Percentiles rank a stretch among this genome's conserved stretches.
These are phyloP conservation scores for Monarcha castaneiventris DNA, from an alignment of 2,113 vertebrate species.

Conservation along the genomic window DNA sequence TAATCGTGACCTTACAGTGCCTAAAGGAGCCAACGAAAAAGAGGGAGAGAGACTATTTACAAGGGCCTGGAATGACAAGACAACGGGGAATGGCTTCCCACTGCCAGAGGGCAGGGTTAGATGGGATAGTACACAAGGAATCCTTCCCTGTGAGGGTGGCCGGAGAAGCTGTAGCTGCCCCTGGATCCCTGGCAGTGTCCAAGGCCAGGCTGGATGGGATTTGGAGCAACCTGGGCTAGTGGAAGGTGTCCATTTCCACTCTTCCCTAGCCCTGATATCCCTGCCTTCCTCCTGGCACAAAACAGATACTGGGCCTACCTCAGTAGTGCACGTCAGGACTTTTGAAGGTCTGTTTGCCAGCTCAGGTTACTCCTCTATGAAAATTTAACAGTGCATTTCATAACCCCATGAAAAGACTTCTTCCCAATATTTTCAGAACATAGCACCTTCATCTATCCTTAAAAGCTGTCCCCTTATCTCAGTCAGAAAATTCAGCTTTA, in stretches of 20 bases:
- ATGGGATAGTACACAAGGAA: background rate
- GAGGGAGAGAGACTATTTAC: background rate
- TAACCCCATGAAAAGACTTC: background rate
- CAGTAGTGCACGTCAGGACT: background rate
- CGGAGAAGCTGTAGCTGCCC: background rate
- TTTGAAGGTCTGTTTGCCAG: background rate
- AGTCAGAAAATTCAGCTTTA: background rate
- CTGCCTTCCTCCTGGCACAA: background rate
- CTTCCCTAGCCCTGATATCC: background rate
- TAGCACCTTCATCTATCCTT: background rate
- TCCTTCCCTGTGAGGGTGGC: background rate
- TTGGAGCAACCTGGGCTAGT: fast-evolving
- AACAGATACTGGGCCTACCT: background rate
- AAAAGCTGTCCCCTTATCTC: background rate
- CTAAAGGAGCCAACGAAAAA: fast-evolving
- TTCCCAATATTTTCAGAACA: background rate
- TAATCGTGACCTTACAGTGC: background rate
- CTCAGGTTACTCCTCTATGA: background rate
- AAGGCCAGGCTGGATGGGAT: fast-evolving
- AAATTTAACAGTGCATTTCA: background rate
- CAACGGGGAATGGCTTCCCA: background rate
- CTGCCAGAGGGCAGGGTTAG: fast-evolving
- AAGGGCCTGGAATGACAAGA: background rate
- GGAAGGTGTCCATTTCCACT: background rate
- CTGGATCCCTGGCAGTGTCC: background rate